Base-by-base conservation (phyloP, 2,888 invertebrate species). In the Diadegma fenestrale region DNA sequence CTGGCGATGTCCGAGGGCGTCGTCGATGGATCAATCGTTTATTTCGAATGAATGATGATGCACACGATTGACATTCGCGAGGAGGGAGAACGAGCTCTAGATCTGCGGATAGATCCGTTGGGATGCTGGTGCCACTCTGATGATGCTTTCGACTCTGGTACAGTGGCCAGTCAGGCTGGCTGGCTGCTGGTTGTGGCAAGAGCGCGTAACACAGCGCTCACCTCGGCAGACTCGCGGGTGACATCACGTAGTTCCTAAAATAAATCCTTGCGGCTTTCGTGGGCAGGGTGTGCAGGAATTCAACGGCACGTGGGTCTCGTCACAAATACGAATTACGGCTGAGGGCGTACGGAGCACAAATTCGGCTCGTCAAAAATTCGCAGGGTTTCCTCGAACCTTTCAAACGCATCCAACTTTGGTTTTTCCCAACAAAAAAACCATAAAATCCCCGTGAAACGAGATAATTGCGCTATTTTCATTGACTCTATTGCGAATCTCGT, bases 191-290 rank as follows among this genome's bases (percentile, higher is more conserved):
- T 77, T 54, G 61, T 72, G 51, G 83, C 64, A 26, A 83, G 51
- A 73, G 83, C 71, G 64, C 26, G 69, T 69, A 80, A 72, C 76
- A 83, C 83, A 30, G 75, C 76, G 86, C 83, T 63, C 71, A 81
- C 63, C 79, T 80, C 75, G 77, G 79, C 66, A 71, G 81, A 83
- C 87, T 79, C 85, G 84, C 88, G 87, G 58, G 69, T 92, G 91
- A 92, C 92, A 92, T 93, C 93, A 92, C 86, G 86, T 82, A 66
- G 89, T 86, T 92, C 92, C 89, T 80, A 93, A 93, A 93, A 93
- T 93, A 93, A 92, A 92, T 92, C 90, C 89, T 89, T 58, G 89
- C 89, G 91, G 89, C 90, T 91, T 90, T 90, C 89, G 89, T 89
- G 90, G 90, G 89, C 88, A 87, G 88, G 71, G 54, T 77, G 73